Conservation (phyloP, 2,113 vertebrate species). For the Pedetes capensis region DNA sequence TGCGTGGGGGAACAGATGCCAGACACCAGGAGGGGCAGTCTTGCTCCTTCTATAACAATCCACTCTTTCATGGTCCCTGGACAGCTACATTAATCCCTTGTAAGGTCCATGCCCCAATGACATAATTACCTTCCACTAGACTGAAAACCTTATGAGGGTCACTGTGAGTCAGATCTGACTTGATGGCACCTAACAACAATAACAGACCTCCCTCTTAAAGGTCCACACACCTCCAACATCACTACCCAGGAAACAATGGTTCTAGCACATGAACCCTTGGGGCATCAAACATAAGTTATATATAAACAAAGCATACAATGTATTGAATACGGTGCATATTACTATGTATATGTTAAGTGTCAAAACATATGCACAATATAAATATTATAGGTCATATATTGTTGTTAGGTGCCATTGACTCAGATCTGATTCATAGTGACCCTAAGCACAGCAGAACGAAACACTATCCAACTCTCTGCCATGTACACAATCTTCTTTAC, state of each 20-base stretch:
- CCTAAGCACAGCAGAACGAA: too few species aligned
- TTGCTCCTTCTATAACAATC: too few species aligned
- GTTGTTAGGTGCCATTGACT: too few species aligned
- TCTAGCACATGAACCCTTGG: background rate
- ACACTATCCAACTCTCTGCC: too few species aligned
- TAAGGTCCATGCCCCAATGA: background rate
- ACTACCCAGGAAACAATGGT: too few species aligned
- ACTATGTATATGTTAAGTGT: background rate
- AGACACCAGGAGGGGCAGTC: background rate
- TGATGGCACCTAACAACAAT: too few species aligned
- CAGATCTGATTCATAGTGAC: too few species aligned
- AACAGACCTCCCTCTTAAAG: too few species aligned
- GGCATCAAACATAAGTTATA: background rate
- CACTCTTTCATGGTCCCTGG: background rate
- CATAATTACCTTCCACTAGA: too few species aligned
- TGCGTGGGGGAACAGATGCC: accelerated
- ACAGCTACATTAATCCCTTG: accelerated
- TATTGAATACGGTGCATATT: background rate
- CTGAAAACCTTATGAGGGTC: too few species aligned
- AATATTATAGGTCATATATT: background rate
- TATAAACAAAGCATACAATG: background rate
- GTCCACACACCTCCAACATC: background rate
- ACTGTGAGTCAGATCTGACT: too few species aligned
- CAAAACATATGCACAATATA: background rate
- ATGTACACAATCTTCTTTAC: too few species aligned